A percentile compares a stretch with the other conserved stretches of the same genome.
Evolutionary conservation across 2,888 invertebrate genomes (phyloP).

Genomic region (Amphiduros pacificus): DNA sequence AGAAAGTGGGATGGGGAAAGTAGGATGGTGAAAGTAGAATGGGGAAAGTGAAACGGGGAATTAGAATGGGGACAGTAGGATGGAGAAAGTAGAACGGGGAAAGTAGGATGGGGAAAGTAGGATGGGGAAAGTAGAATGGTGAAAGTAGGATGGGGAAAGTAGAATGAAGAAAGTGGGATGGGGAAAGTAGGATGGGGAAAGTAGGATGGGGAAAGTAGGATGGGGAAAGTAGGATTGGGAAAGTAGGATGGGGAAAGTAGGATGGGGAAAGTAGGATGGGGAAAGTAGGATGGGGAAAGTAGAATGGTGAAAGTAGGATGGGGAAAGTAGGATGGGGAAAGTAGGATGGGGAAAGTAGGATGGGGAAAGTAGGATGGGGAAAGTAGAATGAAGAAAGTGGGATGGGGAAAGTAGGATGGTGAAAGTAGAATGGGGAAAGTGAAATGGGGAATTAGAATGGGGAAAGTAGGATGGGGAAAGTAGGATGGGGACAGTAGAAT

Average conservation of each 20-base stretch:
- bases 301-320: neutral
- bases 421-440: neutral
- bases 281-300: neutral
- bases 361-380: neutral
- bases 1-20: too few relatives aligned
- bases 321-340: neutral
- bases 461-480: neutral
- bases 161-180: neutral
- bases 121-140: neutral
- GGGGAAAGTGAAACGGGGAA: neutral
- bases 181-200: neutral
- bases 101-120: neutral
- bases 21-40: too few relatives aligned
- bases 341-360: neutral
- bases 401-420: neutral
- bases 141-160: neutral
- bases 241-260: neutral
- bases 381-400: neutral
- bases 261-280: neutral
- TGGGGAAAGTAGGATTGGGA: neutral
- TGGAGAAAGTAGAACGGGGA: neutral
- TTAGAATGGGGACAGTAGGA: neutral
- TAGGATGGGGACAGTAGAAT: neutral
- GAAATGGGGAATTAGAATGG: neutral
- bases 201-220: neutral